A percentile compares a stretch with the other conserved stretches of the same genome.
Conservation (phyloP, 2,113 vertebrate species). For the Apaloderma vittatum region DNA sequence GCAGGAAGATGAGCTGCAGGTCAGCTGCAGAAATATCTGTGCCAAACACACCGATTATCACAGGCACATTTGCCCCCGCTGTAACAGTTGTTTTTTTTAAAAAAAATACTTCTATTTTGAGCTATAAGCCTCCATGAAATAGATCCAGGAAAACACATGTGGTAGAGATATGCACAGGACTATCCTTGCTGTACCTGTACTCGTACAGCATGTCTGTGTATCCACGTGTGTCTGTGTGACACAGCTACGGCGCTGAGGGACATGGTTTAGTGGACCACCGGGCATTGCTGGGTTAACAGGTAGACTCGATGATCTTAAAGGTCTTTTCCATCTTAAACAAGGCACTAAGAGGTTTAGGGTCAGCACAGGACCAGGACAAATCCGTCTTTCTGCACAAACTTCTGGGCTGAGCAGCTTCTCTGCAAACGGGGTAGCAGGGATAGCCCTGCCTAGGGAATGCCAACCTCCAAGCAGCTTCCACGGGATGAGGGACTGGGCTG, state of each 20-base stretch:
- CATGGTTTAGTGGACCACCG: too few relatives aligned
- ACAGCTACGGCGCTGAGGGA: too few relatives aligned
- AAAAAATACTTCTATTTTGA: neutral
- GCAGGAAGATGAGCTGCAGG: neutral
- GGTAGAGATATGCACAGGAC: accelerated
- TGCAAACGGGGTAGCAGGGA: neutral
- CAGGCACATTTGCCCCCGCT: accelerated
- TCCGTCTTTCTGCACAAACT: accelerated
- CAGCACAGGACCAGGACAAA: neutral
- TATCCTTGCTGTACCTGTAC: neutral
- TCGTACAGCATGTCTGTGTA: neutral
- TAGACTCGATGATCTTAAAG: too few relatives aligned
- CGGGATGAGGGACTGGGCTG: neutral
- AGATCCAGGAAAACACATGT: neutral
- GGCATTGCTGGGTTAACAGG: too few relatives aligned
- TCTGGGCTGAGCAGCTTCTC: neutral
- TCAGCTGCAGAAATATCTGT: neutral
- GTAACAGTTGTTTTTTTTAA: neutral
- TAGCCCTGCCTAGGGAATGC: accelerated
- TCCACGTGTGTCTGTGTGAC: neutral
- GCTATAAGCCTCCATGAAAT: neutral
- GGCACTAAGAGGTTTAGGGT: neutral
- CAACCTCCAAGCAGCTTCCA: neutral
- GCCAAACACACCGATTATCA: neutral
- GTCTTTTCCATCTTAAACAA: too few relatives aligned